These are phyloP conservation scores for Chelonoidis abingdonii DNA, from an alignment of 2,113 vertebrate species.

Conservation along the genomic window DNA sequence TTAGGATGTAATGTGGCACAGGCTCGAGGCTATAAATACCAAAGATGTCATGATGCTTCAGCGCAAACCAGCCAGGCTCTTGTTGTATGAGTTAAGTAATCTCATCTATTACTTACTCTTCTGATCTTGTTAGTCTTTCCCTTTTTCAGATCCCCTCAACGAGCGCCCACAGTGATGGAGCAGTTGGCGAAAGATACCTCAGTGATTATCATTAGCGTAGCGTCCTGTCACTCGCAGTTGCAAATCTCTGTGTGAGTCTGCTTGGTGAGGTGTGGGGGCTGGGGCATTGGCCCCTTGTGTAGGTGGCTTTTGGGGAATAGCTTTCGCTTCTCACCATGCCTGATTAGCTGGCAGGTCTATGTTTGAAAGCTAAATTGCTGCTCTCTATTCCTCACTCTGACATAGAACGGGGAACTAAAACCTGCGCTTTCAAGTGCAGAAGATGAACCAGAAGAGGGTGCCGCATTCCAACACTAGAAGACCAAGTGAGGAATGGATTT, in stretches of 20 bases:
- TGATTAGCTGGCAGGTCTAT: background rate
- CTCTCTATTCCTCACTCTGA: background rate
- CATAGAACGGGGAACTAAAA: background rate
- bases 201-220: background rate
- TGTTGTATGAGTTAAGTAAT: background rate
- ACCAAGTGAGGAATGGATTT: background rate
- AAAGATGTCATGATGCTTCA: background rate
- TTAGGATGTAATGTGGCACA: background rate
- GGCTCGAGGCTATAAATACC: accelerated
- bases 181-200: background rate
- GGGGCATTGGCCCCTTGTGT: background rate
- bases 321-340: background rate
- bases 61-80: background rate
- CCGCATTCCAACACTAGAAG: background rate
- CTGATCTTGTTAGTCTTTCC: background rate
- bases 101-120: background rate
- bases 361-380: background rate
- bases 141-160: background rate
- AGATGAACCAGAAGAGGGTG: background rate
- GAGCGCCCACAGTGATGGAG: background rate
- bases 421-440: background rate
- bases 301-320: background rate
- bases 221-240: background rate
- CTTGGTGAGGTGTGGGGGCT: background rate
- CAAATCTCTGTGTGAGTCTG: background rate